Base-by-base conservation (phyloP, 2,888 invertebrate genomes). In the Polydrusus pterygomalis region DNA sequence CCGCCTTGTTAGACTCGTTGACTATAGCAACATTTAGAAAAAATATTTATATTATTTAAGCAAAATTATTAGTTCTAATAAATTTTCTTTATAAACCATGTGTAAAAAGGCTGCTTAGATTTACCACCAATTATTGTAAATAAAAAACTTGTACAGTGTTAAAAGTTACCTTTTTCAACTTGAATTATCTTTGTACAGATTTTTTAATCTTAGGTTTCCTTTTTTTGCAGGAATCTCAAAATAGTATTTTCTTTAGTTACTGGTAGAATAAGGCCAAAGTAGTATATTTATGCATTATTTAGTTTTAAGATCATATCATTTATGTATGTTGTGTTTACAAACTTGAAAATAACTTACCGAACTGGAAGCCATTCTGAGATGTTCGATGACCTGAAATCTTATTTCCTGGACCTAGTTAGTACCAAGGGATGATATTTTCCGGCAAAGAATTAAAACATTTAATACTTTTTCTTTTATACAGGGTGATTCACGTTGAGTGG, bases 111-210 rank as follows among this genome's bases (percentile, higher is more conserved):
- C 47, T 47, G 47, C 47, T 47, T 47, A 47, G 47, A n/a, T 47
- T 47, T 8, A 47, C n/a, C 43, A 43, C 1, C 13, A 43, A 43
- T 43, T 10, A 17, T 47, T 47, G 13, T 25, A 54, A 25, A 54
- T 38, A 58, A 56, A 25, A n/a, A n/a, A 60, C 38, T 38, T 60
- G 58, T 60, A 60, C 17, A 60, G 34, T 60, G 58, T n/a, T 38
- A 18, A 60, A 38, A 60, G 58, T 60, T 60, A 60, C 58, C 58
- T 60, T 17, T 17, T 54, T 17, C 8, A 38, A 38, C 15, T 15
- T 38, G 17, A 6, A 17, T 17, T 15, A 1, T 7, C 38, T 38
- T n/a, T 60, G 38, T 60, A 60, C 58, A 60, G 38, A 38, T 38
- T 38, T 25, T 40, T 60, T 60, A 60, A 18, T 40, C 18, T 38